These are phyloP conservation scores for Tachystola acroxantha DNA, from an alignment of 2,888 invertebrate genomes.

Conservation along the genomic window DNA sequence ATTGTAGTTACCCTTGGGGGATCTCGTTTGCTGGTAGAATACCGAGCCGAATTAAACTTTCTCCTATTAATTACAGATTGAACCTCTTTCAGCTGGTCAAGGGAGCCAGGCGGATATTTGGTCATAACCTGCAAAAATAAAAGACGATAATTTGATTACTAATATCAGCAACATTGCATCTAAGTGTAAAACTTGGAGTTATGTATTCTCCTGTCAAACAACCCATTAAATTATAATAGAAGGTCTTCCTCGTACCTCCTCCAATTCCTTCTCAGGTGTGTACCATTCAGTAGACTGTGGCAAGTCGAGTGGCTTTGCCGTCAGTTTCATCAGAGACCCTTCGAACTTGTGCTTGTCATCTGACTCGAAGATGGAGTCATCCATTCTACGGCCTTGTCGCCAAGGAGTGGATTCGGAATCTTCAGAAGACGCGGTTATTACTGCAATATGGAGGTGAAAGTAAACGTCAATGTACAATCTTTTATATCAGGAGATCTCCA, in stretches of 20 bases:
- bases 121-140: not conserved
- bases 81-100: slow-evolving; percentile 2
- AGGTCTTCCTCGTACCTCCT: no score
- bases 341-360: slow-evolving; percentile 48
- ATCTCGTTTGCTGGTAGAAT: not conserved
- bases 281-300: not conserved
- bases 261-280: slow-evolving; percentile 13
- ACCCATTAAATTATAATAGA: no score
- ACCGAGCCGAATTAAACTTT: not conserved
- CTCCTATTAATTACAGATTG: slow-evolving; percentile 6
- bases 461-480: no score
- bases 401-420: slow-evolving; percentile 20
- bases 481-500: no score
- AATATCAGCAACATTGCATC: no score
- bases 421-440: slow-evolving; percentile 26
- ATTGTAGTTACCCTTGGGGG: not conserved
- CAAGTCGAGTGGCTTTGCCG: slow-evolving; percentile 28
- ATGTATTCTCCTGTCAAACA: no score
- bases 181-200: no score
- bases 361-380: slow-evolving; percentile 45
- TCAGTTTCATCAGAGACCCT: slow-evolving; percentile 51
- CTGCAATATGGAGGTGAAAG: no score
- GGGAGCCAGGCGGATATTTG: not conserved
- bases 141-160: no score
- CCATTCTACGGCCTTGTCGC: slow-evolving; percentile 42